These are phyloP conservation scores for Anomalospiza imberbis DNA, from an alignment of 2,797 vertebrate genomes.

Conservation along the genomic window DNA sequence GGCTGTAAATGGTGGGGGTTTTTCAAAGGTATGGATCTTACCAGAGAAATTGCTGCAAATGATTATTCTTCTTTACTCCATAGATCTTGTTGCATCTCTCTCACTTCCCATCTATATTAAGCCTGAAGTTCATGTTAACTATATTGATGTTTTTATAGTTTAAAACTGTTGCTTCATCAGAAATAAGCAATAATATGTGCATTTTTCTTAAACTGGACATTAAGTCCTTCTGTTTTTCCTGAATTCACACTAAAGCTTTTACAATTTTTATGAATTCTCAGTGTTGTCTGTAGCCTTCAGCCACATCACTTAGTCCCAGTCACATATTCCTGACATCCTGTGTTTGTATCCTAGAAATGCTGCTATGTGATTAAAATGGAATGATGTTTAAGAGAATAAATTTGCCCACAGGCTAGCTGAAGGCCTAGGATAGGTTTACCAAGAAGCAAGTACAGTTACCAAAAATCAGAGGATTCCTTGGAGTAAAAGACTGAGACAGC, in stretches of 20 bases:
- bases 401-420: background rate
- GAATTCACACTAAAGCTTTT: background rate
- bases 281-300: background rate
- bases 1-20: background rate
- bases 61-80: background rate
- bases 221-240: background rate
- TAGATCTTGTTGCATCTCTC: background rate
- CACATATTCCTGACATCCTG: background rate
- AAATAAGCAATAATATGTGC: background rate
- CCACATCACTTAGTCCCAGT: background rate
- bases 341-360: background rate
- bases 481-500: accelerated
- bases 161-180: background rate
- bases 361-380: background rate
- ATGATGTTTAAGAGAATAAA: background rate
- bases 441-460: background rate
- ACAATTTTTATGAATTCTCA: background rate
- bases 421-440: slow-evolving; percentile 3
- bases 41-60: background rate
- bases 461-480: background rate
- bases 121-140: background rate
- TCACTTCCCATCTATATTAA: background rate
- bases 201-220: background rate
- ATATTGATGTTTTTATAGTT: background rate
- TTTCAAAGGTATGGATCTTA: background rate